These are phyloP conservation scores for Chymomyza fuscimana DNA, from an alignment of 2,888 invertebrate genomes.

Conservation along the genomic window DNA sequence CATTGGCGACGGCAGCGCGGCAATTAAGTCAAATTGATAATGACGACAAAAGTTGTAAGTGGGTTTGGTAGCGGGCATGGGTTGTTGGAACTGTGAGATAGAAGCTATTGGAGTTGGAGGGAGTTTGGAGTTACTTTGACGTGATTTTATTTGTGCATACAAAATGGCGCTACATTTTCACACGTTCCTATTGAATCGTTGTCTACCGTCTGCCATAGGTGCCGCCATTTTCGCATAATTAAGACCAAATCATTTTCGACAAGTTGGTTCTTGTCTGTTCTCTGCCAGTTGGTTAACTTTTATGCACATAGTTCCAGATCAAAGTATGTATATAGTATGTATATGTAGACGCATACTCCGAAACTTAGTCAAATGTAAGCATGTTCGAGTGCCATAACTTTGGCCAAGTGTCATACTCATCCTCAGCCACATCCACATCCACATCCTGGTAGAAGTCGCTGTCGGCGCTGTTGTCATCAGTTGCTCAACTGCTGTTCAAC, in stretches of 20 bases:
- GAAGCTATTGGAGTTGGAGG: slow-evolving; percentile 1
- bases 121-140: slow-evolving; percentile 44
- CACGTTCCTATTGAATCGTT: slow-evolving; percentile 43
- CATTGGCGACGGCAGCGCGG: slow-evolving; percentile 34
- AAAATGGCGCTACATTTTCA: slow-evolving; percentile 65
- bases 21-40: slow-evolving; percentile 75
- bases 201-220: not conserved
- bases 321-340: not conserved
- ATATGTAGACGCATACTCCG: slow-evolving; percentile 42
- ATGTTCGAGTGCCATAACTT: slow-evolving; percentile 34
- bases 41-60: slow-evolving; percentile 66
- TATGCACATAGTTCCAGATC: not conserved
- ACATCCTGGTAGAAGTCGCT: slow-evolving; percentile 15
- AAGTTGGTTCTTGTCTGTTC: slow-evolving; percentile 50
- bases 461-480: slow-evolving; percentile 23
- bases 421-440: slow-evolving; percentile 1
- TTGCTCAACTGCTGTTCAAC: slow-evolving; percentile 35
- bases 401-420: slow-evolving; percentile 19
- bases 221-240: slow-evolving; percentile 67
- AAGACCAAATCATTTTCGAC: slow-evolving; percentile 73
- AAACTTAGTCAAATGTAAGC: slow-evolving; percentile 29
- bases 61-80: slow-evolving; percentile 7
- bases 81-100: not conserved
- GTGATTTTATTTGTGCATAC: slow-evolving; percentile 71
- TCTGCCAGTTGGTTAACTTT: slow-evolving; percentile 28